phyloP scores from a whole-genome alignment of 2,113 vertebrate genomes.

The Galeopterus variegatus region DNA sequence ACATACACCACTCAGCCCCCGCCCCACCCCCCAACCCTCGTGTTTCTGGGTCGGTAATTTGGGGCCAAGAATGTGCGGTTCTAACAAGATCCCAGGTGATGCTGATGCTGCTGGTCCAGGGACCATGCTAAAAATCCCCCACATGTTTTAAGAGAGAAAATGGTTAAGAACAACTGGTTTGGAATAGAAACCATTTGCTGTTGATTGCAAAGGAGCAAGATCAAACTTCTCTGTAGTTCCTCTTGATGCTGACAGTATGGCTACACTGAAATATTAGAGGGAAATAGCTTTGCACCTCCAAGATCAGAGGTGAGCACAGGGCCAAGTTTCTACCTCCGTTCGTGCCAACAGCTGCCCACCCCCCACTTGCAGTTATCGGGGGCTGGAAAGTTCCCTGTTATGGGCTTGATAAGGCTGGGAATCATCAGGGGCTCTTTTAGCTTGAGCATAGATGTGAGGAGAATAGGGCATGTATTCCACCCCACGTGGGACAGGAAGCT shows the following conservation, averaged over 20 bases:
- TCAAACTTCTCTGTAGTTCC: neutral
- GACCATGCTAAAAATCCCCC: neutral
- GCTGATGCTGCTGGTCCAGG: neutral
- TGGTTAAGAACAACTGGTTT: neutral
- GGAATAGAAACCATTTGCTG: neutral
- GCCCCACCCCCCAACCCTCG: too few relatives aligned
- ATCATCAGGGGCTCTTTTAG: neutral
- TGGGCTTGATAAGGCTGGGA: neutral
- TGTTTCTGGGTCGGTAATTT: neutral
- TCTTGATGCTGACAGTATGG: neutral
- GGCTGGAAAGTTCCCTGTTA: neutral
- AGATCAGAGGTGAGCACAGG: neutral
- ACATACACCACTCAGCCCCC: neutral
- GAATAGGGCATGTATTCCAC: rapidly evolving
- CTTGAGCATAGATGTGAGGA: neutral
- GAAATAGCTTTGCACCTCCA: neutral
- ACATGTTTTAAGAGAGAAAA: neutral
- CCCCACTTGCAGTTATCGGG: rapidly evolving
- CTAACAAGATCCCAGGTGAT: neutral
- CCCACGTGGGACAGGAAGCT: neutral
- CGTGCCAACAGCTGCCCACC: rapidly evolving
- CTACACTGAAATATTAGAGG: neutral
- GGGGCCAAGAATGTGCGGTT: neutral
- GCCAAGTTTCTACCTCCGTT: neutral
- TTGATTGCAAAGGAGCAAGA: neutral